These are phyloP conservation scores for Myrmophylax atrothorax DNA, from an alignment of 2,113 vertebrate species.

Conservation along the genomic window DNA sequence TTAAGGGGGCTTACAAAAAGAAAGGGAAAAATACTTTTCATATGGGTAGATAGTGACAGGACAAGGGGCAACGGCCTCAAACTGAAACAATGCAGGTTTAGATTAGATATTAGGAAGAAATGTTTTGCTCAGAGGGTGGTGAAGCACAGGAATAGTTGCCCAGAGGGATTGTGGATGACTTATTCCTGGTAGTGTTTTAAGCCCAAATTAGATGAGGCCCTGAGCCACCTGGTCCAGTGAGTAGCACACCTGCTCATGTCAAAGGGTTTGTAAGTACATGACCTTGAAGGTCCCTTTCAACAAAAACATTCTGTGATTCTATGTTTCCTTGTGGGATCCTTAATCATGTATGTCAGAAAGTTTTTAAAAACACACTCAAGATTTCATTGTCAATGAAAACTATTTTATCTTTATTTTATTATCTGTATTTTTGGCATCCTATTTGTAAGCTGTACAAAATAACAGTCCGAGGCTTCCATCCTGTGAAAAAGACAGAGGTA, in stretches of 20 bases:
- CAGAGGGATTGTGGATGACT: not conserved
- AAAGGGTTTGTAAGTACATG: not conserved
- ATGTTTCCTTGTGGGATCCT: not conserved
- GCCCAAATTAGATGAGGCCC: not conserved
- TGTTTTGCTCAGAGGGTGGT: not conserved
- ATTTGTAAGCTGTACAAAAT: not conserved
- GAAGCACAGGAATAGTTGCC: not conserved
- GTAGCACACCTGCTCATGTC: not conserved
- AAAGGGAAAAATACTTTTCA: not conserved
- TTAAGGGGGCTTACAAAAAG: not conserved
- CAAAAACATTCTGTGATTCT: not conserved
- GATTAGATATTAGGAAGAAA: not conserved
- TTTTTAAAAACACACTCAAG: not conserved
- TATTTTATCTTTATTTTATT: not conserved
- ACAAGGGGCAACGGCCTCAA: not conserved
- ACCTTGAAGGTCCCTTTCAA: not conserved
- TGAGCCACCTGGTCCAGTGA: not conserved
- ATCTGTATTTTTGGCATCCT: not conserved
- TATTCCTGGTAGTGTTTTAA: not conserved
- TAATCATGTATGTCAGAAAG: not conserved
- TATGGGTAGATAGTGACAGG: not conserved
- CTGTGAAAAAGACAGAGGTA: not conserved
- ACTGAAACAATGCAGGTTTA: not conserved
- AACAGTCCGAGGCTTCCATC: not conserved
- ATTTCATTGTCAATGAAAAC: not conserved